phyloP scores from a whole-genome alignment of 2,797 vertebrate species.

The Sitta carolinensis region DNA sequence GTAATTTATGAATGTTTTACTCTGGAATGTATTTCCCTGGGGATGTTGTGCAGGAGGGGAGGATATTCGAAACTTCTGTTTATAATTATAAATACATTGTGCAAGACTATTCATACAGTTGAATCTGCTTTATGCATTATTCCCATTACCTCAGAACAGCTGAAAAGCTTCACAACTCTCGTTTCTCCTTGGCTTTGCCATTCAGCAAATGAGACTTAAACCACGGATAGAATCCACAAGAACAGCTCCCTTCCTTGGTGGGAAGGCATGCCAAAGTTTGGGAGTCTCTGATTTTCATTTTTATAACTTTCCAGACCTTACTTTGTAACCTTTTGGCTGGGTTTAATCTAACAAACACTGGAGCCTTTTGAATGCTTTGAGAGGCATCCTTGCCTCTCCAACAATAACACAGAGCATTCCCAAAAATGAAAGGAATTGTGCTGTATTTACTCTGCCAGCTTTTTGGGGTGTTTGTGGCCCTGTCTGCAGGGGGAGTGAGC shows the following conservation, averaged over 20 bases:
- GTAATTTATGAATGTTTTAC: constrained; percentile 65
- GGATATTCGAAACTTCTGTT: constrained; percentile 6
- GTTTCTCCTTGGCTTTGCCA: background rate
- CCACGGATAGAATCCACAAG: accelerated
- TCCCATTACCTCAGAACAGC: background rate
- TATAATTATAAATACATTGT: constrained; percentile 11
- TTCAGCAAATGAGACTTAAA: background rate
- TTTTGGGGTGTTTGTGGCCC: background rate
- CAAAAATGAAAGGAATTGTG: background rate
- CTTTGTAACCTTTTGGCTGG: background rate
- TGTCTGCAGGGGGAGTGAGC: background rate
- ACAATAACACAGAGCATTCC: background rate
- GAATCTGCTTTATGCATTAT: background rate
- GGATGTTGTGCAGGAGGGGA: constrained; percentile 3
- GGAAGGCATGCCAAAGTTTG: background rate
- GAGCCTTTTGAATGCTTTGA: background rate
- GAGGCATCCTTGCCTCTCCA: background rate
- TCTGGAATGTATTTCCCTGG: background rate
- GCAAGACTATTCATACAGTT: background rate
- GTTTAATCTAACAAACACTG: background rate
- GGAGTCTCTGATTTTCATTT: background rate
- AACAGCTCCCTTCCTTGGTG: background rate
- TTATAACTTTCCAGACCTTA: background rate
- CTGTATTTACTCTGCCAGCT: background rate
- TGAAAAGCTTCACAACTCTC: background rate